phyloP scores from a whole-genome alignment of 2,888 invertebrate species.

The Melanargia galathea region DNA sequence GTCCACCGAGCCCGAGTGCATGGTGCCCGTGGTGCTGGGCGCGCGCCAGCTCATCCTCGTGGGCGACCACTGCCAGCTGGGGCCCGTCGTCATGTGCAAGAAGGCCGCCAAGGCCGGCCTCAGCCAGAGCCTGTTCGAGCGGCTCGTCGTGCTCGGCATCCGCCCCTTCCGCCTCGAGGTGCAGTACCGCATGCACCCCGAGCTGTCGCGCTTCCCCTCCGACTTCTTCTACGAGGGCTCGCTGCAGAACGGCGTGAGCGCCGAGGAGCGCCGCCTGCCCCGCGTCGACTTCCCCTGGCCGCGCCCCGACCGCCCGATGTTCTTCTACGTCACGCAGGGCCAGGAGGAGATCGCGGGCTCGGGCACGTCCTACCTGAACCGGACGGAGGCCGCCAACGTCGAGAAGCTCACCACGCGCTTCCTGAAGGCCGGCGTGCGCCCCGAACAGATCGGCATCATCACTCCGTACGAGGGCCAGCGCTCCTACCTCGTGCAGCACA shows the following conservation, averaged over 20 bases:
- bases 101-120: slow-evolving; percentile 98
- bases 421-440: slow-evolving; percentile 95
- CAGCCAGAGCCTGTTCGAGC: slow-evolving; percentile 87
- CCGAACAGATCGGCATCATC: slow-evolving; percentile 99
- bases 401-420: slow-evolving; percentile 98
- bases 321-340: slow-evolving; percentile 98
- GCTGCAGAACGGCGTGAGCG: slow-evolving; percentile 98
- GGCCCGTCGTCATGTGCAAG: slow-evolving; percentile 99
- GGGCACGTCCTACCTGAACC: slow-evolving; percentile 98
- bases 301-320: slow-evolving; percentile 97
- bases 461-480: slow-evolving; percentile 99
- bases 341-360: slow-evolving; percentile 99
- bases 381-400: slow-evolving; percentile 99
- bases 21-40: slow-evolving; percentile 99
- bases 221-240: slow-evolving; percentile 99
- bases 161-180: slow-evolving; percentile 98
- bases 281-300: slow-evolving; percentile 99
- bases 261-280: slow-evolving; percentile 93
- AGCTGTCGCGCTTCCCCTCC: slow-evolving; percentile 97
- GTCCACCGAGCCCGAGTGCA: slow-evolving; percentile 98
- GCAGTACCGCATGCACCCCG: slow-evolving; percentile 99
- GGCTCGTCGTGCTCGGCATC: slow-evolving; percentile 96
- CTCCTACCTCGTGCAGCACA: slow-evolving; percentile 98
- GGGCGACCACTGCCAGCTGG: slow-evolving; percentile 99
- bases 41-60: slow-evolving; percentile 98